Conservation (phyloP, 1,140 invertebrate species). For the Leptinotarsa lineolata region DNA sequence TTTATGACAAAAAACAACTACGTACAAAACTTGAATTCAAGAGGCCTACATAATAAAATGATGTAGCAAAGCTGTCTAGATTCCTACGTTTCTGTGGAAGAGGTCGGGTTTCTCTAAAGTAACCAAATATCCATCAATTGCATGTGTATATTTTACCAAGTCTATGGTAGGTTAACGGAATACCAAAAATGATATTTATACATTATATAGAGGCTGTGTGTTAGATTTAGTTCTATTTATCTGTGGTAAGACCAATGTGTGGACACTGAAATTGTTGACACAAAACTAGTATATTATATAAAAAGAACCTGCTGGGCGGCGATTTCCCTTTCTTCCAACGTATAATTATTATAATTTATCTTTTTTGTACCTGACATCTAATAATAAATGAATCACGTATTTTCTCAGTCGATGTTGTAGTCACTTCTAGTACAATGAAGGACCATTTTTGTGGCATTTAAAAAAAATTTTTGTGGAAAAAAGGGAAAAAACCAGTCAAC, state of each 20-base stretch:
- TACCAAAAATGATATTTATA: slow-evolving; percentile 46
- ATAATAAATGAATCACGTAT: too few relatives aligned
- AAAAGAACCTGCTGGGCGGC: background rate
- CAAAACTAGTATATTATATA: slow-evolving; percentile 20
- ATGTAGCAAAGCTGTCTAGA: too few relatives aligned
- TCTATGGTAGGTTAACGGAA: slow-evolving; percentile 31
- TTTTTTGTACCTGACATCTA: too few relatives aligned
- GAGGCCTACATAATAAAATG: too few relatives aligned
- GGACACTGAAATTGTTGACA: slow-evolving; percentile 17
- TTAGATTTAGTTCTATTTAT: slow-evolving; percentile 54
- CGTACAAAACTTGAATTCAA: too few relatives aligned
- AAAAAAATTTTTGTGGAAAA: background rate
- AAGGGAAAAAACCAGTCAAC: background rate
- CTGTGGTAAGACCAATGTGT: slow-evolving; percentile 50
- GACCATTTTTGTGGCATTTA: background rate
- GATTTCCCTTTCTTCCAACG: too few relatives aligned
- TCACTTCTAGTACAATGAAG: too few relatives aligned
- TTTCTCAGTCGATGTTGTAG: too few relatives aligned
- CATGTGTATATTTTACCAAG: slow-evolving; percentile 38
- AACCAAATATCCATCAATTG: background rate
- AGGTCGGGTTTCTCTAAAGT: background rate
- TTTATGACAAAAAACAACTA: too few relatives aligned
- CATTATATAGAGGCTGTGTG: slow-evolving; percentile 56
- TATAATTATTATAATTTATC: too few relatives aligned
- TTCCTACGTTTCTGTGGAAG: too few relatives aligned